Percentiles rank a stretch among this genome's conserved stretches.
Conservation (phyloP, 2,113 vertebrate genomes). For the Mastomys natalensis region DNA sequence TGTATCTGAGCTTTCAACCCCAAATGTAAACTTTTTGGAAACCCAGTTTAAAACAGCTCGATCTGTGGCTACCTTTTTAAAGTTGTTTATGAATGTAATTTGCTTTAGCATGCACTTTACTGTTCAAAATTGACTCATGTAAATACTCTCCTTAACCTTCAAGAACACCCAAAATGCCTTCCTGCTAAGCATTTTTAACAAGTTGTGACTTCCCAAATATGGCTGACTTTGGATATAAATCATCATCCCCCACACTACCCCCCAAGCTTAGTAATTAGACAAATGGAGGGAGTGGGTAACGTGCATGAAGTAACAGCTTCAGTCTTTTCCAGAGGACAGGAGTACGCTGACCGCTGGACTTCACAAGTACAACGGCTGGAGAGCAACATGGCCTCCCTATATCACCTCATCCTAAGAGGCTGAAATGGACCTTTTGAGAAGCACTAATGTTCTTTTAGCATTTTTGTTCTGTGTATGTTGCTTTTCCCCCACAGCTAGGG, state of each 20-base stretch:
- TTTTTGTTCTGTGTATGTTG: constrained; percentile 50
- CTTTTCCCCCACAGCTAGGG: neutral
- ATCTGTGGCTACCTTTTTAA: constrained; percentile 49
- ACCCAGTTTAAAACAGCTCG: constrained; percentile 9
- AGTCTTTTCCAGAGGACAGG: constrained; percentile 62
- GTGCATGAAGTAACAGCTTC: neutral
- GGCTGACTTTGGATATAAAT: neutral
- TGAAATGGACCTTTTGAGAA: constrained; percentile 39
- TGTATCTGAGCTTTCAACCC: neutral
- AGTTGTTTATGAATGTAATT: constrained; percentile 1
- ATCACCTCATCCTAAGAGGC: constrained; percentile 52
- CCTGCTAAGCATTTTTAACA: neutral
- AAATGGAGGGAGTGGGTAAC: neutral
- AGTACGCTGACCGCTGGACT: constrained; percentile 57
- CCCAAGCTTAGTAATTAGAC: neutral
- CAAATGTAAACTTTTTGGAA: neutral
- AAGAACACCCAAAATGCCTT: constrained; percentile 19
- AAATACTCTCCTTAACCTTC: constrained; percentile 30
- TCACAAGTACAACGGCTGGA: constrained; percentile 39
- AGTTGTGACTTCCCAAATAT: neutral
- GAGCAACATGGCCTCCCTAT: constrained; percentile 36
- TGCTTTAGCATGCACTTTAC: constrained; percentile 48
- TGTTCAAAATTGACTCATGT: constrained; percentile 27
- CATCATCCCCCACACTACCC: neutral
- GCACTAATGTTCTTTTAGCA: neutral